These are phyloP conservation scores for Euzophera pinguis DNA, from an alignment of 2,888 invertebrate species.

Conservation along the genomic window DNA sequence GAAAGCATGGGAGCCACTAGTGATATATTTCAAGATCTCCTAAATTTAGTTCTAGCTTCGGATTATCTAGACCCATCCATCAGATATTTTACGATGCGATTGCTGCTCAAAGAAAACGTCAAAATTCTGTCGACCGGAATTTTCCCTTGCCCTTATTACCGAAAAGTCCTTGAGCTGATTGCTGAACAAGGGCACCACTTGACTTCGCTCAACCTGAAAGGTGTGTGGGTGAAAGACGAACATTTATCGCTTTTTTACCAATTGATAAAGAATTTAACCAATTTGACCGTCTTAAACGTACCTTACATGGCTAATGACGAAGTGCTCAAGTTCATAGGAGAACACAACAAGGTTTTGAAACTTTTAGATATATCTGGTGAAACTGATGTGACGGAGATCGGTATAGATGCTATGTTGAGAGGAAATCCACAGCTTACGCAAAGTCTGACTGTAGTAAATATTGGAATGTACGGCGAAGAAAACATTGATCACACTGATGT, in stretches of 20 bases:
- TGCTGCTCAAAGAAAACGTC: conserved; percentile 83
- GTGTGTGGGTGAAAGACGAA: conserved; percentile 86
- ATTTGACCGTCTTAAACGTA: conserved; percentile 81
- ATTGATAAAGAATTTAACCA: conserved; percentile 79
- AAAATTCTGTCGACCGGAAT: conserved; percentile 83
- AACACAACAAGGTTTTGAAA: conserved; percentile 77
- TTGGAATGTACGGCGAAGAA: conserved; percentile 85
- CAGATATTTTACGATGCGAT: conserved; percentile 82
- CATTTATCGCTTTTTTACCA: conserved; percentile 82
- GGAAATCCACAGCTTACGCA: conserved; percentile 75
- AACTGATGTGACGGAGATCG: conserved; percentile 83
- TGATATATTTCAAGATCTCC: conserved; percentile 84
- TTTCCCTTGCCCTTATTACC: conserved; percentile 86
- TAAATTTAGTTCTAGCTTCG: conserved; percentile 82
- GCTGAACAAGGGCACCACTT: conserved; percentile 82
- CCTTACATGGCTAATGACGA: conserved; percentile 86
- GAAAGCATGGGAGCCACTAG: conserved; percentile 82
- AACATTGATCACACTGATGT: conserved; percentile 83
- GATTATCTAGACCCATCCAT: conserved; percentile 84
- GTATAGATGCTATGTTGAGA: conserved; percentile 78
- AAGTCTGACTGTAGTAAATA: conserved; percentile 81
- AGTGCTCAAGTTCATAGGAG: conserved; percentile 80
- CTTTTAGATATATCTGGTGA: conserved; percentile 85
- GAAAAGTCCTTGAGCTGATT: conserved; percentile 83
- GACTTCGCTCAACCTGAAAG: conserved; percentile 83